Conservation (phyloP, 37 sponge, comb jelly and placozoan genomes). For the Spongia lamella region DNA sequence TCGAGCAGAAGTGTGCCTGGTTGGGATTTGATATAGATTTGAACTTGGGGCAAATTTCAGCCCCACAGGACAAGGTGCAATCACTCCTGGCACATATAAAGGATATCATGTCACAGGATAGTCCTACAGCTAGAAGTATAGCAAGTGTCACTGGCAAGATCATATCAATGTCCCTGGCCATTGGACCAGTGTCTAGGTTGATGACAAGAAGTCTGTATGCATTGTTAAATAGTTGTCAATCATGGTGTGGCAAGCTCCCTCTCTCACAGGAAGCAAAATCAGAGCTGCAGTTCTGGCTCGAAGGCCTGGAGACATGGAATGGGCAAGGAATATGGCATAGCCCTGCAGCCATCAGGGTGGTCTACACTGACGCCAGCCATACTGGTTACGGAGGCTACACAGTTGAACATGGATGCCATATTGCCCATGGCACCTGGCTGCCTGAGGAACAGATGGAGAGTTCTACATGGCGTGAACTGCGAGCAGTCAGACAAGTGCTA, state of each 20-base stretch:
- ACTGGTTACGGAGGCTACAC: conserved; percentile 37
- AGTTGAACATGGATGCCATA: too few relatives aligned
- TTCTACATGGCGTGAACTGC: conserved; percentile 39
- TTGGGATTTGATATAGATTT: conserved; percentile 28
- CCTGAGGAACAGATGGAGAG: not conserved
- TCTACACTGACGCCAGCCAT: conserved; percentile 37
- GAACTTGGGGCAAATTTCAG: conserved; percentile 5
- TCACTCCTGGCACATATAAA: too few relatives aligned
- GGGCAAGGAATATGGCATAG: conserved; percentile 10
- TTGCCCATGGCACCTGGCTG: conserved; percentile 21
- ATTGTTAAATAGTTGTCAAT: not conserved
- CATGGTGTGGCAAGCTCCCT: conserved; percentile 12
- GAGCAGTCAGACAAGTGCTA: conserved; percentile 14
- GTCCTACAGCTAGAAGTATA: conserved; percentile 2
- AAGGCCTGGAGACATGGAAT: conserved; percentile 8
- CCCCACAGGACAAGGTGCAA: conserved; percentile 22
- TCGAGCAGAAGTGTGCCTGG: conserved; percentile 4
- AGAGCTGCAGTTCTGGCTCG: conserved; percentile 26
- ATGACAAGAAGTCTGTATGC: conserved; percentile 17
- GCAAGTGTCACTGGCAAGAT: conserved; percentile 31
- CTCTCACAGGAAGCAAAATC: conserved; percentile 1
- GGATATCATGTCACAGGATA: too few relatives aligned
- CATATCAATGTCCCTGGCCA: conserved; percentile 10
- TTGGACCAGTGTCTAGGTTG: conserved; percentile 4
- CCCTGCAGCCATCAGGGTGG: conserved; percentile 17